Base-by-base conservation (phyloP, 2,888 invertebrate genomes). In the Xestobium rufovillosum region DNA sequence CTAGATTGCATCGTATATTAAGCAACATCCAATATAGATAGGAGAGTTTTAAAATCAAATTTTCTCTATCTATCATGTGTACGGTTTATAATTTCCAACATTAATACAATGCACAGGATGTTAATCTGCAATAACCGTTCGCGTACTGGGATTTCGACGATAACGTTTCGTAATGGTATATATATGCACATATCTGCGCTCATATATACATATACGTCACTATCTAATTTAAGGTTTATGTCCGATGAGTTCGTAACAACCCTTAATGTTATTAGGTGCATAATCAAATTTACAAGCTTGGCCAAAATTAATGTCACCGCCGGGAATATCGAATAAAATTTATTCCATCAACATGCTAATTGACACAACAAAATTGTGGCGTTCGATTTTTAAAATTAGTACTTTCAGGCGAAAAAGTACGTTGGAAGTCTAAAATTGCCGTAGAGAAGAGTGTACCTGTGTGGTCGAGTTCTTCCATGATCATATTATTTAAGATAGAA, bases 41-140 rank as follows among this genome's bases (percentile, higher is more conserved):
- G 61, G 62, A 63, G 64, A 63, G 63, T 64, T 66, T 66, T 66
- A 65, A 66, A 66, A 66, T 66, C 65, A 64, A 65, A 66, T 66
- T 66, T 64, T 63, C 64, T 64, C 61, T 62, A 64, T 64, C 63
- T 61, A 65, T 65, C 64, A 65, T 58, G 57, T 53, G 60, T 57
- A 59, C 59, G 59, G 60, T 60, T 61, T 63, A 64, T 63, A 65
- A 65, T 63, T 65, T 65, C 63, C 62, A 62, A 59, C 60, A 63
- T 63, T 63, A 63, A 63, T 64, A 63, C 63, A 65, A 63, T 63
- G 63, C 60, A 60, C 60, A 59, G 63, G 61, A 63, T 62, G 65
- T 61, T 64, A 65, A 65, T 65, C 63, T 64, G 63, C 63, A 62
- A 65, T 64, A 65, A 64, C 64, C 60, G 62, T 61, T 63, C 61